Conservation (phyloP, 2,888 invertebrate genomes). For the Merodon equestris region DNA sequence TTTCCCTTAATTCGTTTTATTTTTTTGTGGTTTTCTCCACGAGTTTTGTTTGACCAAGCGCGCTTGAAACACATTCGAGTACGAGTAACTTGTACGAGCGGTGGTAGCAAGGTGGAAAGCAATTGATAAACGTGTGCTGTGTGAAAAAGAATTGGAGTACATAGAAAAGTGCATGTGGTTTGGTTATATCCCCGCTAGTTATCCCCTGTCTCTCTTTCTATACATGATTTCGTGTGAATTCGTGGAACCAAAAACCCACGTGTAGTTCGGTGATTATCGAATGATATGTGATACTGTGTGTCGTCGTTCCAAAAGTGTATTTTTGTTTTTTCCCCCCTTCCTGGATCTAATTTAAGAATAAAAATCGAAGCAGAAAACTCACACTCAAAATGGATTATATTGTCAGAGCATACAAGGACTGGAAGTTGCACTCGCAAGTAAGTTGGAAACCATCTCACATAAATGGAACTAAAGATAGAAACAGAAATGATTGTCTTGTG, state of each 20-base stretch:
- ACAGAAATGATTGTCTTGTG: constrained; percentile 20
- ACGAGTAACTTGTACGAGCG: constrained; percentile 38
- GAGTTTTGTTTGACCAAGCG: constrained; percentile 52
- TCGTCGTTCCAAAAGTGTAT: constrained; percentile 9
- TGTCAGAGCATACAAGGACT: constrained; percentile 78
- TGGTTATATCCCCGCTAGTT: neutral
- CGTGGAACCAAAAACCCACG: neutral
- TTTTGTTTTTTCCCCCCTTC: constrained; percentile 4
- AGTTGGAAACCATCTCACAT: constrained; percentile 46
- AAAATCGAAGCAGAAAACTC: constrained; percentile 52
- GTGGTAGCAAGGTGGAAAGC: constrained; percentile 55
- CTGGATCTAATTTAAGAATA: constrained; percentile 13
- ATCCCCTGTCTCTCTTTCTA: too few species aligned
- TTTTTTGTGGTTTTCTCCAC: constrained; percentile 5
- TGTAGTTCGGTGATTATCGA: constrained; percentile 14
- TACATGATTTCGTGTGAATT: too few species aligned
- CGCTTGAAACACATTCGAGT: constrained; percentile 29
- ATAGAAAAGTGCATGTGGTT: constrained; percentile 30
- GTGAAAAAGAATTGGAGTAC: constrained; percentile 44
- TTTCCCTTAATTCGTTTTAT: constrained; percentile 16
- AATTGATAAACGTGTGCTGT: constrained; percentile 27
- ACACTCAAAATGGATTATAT: constrained; percentile 76
- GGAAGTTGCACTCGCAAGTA: constrained; percentile 78
- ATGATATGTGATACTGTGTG: constrained; percentile 36
- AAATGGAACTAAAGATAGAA: constrained; percentile 1